phyloP scores from a whole-genome alignment of 2,113 vertebrate genomes.

The Glaucomys volans region DNA sequence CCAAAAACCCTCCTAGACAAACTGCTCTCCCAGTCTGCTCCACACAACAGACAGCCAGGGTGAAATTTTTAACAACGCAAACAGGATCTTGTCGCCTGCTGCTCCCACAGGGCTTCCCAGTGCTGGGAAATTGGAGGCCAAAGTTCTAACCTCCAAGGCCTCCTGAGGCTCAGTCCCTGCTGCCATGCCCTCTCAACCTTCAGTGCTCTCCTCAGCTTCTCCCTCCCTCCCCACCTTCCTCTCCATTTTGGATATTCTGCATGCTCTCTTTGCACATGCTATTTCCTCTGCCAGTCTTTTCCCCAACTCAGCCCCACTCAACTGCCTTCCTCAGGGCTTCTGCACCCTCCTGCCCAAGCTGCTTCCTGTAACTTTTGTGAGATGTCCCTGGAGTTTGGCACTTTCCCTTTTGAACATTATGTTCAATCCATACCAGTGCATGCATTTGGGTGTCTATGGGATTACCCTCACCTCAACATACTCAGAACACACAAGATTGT shows the following conservation, averaged over 20 bases:
- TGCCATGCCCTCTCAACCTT: neutral
- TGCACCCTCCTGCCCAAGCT: neutral
- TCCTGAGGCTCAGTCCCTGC: neutral
- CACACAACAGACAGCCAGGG: neutral
- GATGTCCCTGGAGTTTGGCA: neutral
- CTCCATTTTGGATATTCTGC: neutral
- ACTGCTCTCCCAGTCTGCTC: neutral
- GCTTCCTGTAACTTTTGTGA: neutral
- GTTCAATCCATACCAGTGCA: neutral
- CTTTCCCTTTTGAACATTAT: neutral
- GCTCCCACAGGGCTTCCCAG: neutral
- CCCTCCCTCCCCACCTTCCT: neutral
- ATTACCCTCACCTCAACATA: neutral
- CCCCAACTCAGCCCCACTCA: neutral
- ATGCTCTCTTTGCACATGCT: neutral
- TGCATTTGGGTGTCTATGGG: neutral
- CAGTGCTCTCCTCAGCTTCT: too few relatives aligned
- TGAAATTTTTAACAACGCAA: neutral
- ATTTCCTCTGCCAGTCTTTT: neutral
- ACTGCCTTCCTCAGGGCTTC: neutral
- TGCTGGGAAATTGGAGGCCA: neutral
- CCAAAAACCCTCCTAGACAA: neutral
- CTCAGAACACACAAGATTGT: neutral
- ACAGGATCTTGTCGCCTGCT: neutral
- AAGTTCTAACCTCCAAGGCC: neutral